These are phyloP conservation scores for Crotalus tigris DNA, from an alignment of 2,113 vertebrate species.

Conservation along the genomic window DNA sequence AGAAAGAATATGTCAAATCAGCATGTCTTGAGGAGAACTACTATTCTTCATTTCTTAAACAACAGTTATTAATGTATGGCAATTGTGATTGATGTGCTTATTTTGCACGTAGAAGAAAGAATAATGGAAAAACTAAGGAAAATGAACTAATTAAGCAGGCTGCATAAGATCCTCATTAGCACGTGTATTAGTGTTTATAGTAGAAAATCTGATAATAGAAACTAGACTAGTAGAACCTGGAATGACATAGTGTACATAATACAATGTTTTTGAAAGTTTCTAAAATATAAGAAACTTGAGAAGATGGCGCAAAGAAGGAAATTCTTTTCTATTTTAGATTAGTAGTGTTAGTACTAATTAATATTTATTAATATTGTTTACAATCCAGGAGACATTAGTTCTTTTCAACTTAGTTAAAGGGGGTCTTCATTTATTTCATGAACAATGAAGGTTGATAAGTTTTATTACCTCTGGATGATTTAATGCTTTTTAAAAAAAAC, in stretches of 20 bases:
- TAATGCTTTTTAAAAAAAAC: conserved; percentile 31
- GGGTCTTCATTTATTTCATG: conserved; percentile 36
- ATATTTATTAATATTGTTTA: conserved; percentile 1
- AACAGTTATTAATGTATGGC: background rate
- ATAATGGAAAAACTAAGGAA: too few species aligned
- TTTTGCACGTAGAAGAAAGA: too few species aligned
- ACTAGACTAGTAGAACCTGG: background rate
- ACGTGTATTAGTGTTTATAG: background rate
- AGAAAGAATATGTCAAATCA: background rate
- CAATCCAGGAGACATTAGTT: conserved; percentile 38
- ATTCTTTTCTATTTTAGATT: conserved; percentile 19
- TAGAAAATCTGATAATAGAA: background rate
- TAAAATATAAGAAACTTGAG: background rate
- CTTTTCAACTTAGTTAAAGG: conserved; percentile 44
- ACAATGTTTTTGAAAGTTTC: background rate
- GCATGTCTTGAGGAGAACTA: background rate
- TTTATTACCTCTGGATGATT: background rate
- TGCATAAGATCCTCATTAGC: background rate
- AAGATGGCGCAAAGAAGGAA: background rate
- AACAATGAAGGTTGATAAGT: conserved; percentile 52
- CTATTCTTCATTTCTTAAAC: background rate
- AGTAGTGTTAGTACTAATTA: background rate
- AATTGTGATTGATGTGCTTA: background rate
- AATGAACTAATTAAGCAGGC: background rate
- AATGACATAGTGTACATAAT: background rate